Base-by-base conservation (phyloP, 2,797 vertebrate species). In the Urocyon cinereoargenteus region DNA sequence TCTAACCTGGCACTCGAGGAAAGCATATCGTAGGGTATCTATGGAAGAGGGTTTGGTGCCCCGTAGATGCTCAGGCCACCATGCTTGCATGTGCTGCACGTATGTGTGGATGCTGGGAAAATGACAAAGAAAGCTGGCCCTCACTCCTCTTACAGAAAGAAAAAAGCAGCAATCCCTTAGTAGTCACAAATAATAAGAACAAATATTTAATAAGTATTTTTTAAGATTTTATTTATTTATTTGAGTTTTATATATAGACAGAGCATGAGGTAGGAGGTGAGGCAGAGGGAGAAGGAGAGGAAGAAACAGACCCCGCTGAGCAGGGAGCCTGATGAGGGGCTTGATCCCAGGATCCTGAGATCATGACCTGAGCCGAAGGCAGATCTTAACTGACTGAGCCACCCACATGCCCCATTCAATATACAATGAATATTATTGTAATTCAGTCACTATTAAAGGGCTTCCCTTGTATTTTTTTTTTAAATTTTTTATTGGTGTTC, bases 41-140 rank as follows among this genome's bases (percentile, higher is more conserved):
- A 12, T 36, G 62, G 57, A 78, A 12, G 45, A 84, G 6, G 11
- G 2, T 6, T 45, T 40, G 4, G 31, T 45, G 5, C 24, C 12
- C 5, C 28, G 0, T 13, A 36, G 26, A 15, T 40, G 18, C 31
- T 62, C 19, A 12, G 13, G 7, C 26, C 16, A 6, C 49, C 2
- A 15, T 22, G 4, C 19, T 53, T 22, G 18, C 4, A 0, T 55
- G n/a, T 10, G 62, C 16, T 31, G 2, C 6, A 0, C 15, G 8
- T 15, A 5, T 21, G 10, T 24, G 9, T 1, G 1, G 6, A 3
- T 28, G 8, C 16, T 45, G 8, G 9, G 22, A 40, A 90, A 49
- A 61, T 0, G 19, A 26, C 18, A 21, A 55, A 57, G 57, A 40
- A 75, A 73, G 2, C n/a, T n/a, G 34, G 1, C 61, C 59, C 92